Conservation (phyloP, 2,888 invertebrate genomes). For the Diaprepes abbreviatus region DNA sequence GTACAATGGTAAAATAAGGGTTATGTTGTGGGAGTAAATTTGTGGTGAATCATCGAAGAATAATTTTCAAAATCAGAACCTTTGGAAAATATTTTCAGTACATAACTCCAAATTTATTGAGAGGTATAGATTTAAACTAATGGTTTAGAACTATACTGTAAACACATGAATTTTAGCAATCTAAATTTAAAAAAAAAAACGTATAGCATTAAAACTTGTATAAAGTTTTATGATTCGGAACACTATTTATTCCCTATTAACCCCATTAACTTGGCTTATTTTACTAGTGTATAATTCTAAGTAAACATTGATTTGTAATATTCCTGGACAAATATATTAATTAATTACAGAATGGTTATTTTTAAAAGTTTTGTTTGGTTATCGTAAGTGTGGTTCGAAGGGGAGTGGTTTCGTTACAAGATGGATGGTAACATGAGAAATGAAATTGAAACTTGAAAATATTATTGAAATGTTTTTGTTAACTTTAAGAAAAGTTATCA, state of each 20-base stretch:
- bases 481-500: conserved; percentile 10
- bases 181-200: background rate
- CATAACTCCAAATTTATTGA: background rate
- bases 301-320: conserved; percentile 52
- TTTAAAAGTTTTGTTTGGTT: conserved; percentile 51
- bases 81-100: background rate
- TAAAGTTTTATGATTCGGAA: background rate
- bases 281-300: conserved; percentile 47
- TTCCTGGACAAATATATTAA: conserved; percentile 46
- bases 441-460: background rate
- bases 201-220: background rate
- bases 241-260: conserved; percentile 14
- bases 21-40: conserved; percentile 25
- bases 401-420: conserved; percentile 13
- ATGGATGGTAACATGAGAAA: conserved; percentile 16
- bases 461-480: background rate
- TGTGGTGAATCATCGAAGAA: background rate
- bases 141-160: conserved; percentile 12
- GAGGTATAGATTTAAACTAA: background rate
- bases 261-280: conserved; percentile 26
- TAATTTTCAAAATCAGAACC: conserved; percentile 1
- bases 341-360: conserved; percentile 46
- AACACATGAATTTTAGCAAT: background rate
- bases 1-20: conserved; percentile 44
- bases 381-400: conserved; percentile 23